Conservation (phyloP, 1,140 invertebrate genomes). For the Nixonia krombeini region DNA sequence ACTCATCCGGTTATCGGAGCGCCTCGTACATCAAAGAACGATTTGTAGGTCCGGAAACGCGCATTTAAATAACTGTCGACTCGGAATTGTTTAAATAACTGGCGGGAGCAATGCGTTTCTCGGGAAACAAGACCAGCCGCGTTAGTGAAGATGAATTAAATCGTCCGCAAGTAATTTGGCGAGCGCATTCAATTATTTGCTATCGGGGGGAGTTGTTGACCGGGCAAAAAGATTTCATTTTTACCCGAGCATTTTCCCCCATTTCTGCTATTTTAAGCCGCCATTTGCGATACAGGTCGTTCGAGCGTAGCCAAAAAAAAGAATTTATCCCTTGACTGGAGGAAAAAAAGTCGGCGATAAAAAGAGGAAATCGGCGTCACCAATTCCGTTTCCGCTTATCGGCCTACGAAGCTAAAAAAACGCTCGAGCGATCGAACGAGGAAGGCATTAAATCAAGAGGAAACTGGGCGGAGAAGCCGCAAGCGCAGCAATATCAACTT, state of each 20-base stretch:
- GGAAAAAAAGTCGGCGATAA: conserved; percentile 20
- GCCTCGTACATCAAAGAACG: conserved; percentile 31
- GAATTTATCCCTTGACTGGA: conserved; percentile 2
- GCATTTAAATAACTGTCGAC: too few relatives aligned
- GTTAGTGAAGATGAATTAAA: not conserved
- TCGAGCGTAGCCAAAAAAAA: conserved; percentile 4
- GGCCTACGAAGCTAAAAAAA: conserved; percentile 32
- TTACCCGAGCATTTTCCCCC: not conserved
- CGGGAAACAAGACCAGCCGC: too few relatives aligned
- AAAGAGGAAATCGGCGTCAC: conserved; percentile 37
- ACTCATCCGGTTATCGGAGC: conserved; percentile 47
- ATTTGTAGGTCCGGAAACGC: too few relatives aligned
- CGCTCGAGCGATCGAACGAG: conserved; percentile 30
- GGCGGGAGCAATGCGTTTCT: too few relatives aligned
- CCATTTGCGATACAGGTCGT: conserved; percentile 2
- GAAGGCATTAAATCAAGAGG: conserved; percentile 44
- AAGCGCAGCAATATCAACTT: conserved; percentile 45
- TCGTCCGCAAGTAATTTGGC: not conserved
- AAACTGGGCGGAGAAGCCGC: conserved; percentile 41
- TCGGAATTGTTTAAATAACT: too few relatives aligned
- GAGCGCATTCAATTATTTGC: conserved; percentile 3
- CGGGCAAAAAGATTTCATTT: conserved; percentile 5
- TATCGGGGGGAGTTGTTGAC: too few relatives aligned
- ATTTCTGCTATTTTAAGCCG: conserved; percentile 2
- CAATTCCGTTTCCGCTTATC: conserved; percentile 42